Percentiles rank a stretch among this genome's conserved stretches.
These are phyloP conservation scores for Gasteruption jaculator DNA, from an alignment of 2,888 invertebrate genomes.

Conservation along the genomic window DNA sequence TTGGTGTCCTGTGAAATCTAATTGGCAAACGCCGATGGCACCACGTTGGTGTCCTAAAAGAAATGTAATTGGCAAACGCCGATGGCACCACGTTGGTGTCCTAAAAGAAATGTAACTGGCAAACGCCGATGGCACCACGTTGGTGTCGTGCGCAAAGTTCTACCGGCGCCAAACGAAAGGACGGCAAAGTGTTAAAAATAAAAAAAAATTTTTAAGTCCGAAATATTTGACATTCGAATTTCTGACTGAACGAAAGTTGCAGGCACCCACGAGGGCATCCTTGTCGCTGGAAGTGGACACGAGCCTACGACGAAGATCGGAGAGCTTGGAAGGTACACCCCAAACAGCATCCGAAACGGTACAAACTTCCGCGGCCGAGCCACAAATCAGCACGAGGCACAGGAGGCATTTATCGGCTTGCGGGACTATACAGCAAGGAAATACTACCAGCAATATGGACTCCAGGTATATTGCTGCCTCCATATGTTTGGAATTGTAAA, in stretches of 20 bases:
- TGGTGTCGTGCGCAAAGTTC: neutral
- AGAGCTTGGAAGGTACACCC: slow-evolving; percentile 60
- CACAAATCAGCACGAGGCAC: slow-evolving; percentile 50
- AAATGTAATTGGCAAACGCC: no score
- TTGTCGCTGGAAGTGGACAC: slow-evolving; percentile 61
- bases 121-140: neutral
- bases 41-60: no score
- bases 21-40: no score
- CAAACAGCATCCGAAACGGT: slow-evolving; percentile 49
- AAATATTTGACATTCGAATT: neutral
- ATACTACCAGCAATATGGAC: slow-evolving; percentile 41
- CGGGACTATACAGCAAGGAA: slow-evolving; percentile 46
- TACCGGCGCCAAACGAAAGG: neutral
- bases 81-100: no score
- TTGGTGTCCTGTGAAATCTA: no score
- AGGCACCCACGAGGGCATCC: slow-evolving; percentile 61
- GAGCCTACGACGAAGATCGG: slow-evolving; percentile 53
- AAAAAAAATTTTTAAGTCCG: slow-evolving; percentile 2
- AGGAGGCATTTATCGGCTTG: slow-evolving; percentile 59
- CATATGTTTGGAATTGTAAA: slow-evolving; percentile 10
- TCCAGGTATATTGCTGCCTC: slow-evolving; percentile 45
- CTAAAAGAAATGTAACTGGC: slow-evolving; percentile 1
- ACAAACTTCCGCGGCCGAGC: slow-evolving; percentile 50
- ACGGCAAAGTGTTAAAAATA: slow-evolving; percentile 7
- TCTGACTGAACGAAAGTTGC: slow-evolving; percentile 17